Percentiles rank a stretch among this genome's conserved stretches.
phyloP scores from a whole-genome alignment of 2,888 invertebrate species.

The Drosophila leonis region DNA sequence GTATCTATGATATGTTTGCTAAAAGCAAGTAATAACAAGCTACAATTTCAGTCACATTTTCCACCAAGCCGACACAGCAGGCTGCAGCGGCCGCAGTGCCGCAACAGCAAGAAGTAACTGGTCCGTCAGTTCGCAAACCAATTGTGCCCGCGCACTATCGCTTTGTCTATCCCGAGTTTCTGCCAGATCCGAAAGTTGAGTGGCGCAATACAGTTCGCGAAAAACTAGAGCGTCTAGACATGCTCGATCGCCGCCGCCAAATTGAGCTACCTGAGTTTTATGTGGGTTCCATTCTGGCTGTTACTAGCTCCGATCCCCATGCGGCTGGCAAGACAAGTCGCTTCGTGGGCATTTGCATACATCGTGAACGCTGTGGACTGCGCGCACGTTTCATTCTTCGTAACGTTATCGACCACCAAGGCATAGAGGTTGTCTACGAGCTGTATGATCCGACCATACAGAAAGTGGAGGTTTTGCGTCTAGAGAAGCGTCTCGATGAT shows the following conservation, averaged over 20 bases:
- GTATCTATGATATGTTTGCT: neutral
- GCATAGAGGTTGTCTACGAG: constrained; percentile 88
- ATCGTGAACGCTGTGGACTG: constrained; percentile 92
- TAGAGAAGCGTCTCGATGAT: constrained; percentile 97
- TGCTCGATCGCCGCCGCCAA: constrained; percentile 91
- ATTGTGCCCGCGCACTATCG: constrained; percentile 87
- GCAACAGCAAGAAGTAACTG: constrained; percentile 44
- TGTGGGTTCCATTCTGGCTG: constrained; percentile 96
- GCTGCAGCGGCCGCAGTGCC: constrained; percentile 32
- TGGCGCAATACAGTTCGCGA: constrained; percentile 93
- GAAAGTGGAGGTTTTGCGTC: constrained; percentile 94
- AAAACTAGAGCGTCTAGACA: constrained; percentile 95
- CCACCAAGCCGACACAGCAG: constrained; percentile 66
- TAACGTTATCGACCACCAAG: constrained; percentile 97
- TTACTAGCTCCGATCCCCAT: constrained; percentile 94
- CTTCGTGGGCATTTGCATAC: constrained; percentile 94
- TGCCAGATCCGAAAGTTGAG: constrained; percentile 93
- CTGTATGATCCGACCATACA: constrained; percentile 97
- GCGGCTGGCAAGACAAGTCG: constrained; percentile 93
- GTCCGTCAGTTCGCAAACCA: constrained; percentile 41
- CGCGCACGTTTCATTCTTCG: constrained; percentile 94
- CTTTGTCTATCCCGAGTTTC: constrained; percentile 94
- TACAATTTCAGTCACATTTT: constrained; percentile 63
- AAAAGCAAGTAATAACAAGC: neutral
- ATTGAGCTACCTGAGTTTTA: constrained; percentile 99